These are phyloP conservation scores for Heliconius hortense DNA, from an alignment of 2,888 invertebrate genomes.

Conservation along the genomic window DNA sequence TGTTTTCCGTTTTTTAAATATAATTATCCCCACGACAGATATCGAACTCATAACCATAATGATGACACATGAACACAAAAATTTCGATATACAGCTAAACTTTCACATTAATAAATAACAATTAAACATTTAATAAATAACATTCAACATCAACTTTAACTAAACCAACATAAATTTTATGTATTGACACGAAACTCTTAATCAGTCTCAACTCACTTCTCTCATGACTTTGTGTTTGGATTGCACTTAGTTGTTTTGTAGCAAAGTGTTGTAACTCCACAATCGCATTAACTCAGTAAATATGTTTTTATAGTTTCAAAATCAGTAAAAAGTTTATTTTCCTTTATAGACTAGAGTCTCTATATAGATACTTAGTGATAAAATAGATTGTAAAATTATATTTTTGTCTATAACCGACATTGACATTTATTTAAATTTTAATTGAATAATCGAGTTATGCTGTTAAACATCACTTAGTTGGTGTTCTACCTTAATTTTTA, in stretches of 20 bases:
- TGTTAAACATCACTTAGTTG: no score
- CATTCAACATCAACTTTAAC: not conserved
- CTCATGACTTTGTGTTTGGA: constrained; percentile 65
- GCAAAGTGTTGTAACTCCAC: constrained; percentile 35
- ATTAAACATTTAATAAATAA: not conserved
- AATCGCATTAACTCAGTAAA: constrained; percentile 40
- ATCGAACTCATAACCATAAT: no score
- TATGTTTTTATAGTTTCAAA: constrained; percentile 26
- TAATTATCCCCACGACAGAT: no score
- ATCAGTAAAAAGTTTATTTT: no score
- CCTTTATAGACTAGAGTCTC: no score
- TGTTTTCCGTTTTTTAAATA: no score
- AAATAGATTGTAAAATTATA: not conserved
- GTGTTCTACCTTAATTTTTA: not conserved
- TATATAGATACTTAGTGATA: no score
- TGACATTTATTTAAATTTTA: not conserved
- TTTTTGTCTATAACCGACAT: not conserved
- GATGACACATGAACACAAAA: no score
- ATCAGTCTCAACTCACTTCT: constrained; percentile 63
- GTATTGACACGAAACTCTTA: constrained; percentile 63
- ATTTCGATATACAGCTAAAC: no score
- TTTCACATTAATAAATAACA: no score
- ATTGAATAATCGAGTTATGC: not conserved
- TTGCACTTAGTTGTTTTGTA: constrained; percentile 46
- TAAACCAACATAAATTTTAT: constrained; percentile 33